Evolutionary conservation across 2,888 invertebrate genomes (phyloP), one percentile per base, ranked within the genome.

Genomic region (Microctonus hyperodae): DNA sequence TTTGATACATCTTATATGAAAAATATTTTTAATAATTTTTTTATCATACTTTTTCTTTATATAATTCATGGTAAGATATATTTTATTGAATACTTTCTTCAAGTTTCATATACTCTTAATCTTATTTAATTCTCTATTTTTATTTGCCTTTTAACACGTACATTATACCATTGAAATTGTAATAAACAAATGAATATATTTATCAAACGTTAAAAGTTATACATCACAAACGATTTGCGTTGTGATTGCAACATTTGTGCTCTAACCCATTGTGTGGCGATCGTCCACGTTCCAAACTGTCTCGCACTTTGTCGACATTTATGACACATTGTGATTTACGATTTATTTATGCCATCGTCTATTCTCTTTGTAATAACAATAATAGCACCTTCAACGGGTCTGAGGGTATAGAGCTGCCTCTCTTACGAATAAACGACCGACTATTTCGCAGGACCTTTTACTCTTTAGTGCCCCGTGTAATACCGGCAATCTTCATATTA

Each of bases 301-400:
- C 80, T 78, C 77, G 74, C 74, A 75, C 76, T 75, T 76, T 79
- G 77, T 78, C 72, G 78, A 80, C 79, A 70, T 83, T 83, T 83
- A 83, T 73, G 81, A 77, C 75, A 73, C 70, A 68, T 67, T 70
- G 66, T 81, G 82, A 83, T 82, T 82, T 82, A 83, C 77, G 81
- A 74, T 81, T 82, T 83, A 81, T 82, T 83, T 81, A 81, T 82
- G 80, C 80, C 79, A 68, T 75, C 70, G 72, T 74, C 78, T 78
- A 74, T 62, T 61, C 76, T 79, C 81, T 81, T 79, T 77, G 79
- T 78, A 79, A 82, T 80, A 79, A 79, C 78, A 80, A 79, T 78
- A 75, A 70, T 61, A 66, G 70, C 70, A 72, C 44, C 56, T 57
- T 51, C 57, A 62, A 65, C 31, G 57, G n/a, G 25, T 33, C 35